These are phyloP conservation scores for Theodoxus fluviatilis DNA, from an alignment of 2,888 invertebrate genomes.

Conservation along the genomic window DNA sequence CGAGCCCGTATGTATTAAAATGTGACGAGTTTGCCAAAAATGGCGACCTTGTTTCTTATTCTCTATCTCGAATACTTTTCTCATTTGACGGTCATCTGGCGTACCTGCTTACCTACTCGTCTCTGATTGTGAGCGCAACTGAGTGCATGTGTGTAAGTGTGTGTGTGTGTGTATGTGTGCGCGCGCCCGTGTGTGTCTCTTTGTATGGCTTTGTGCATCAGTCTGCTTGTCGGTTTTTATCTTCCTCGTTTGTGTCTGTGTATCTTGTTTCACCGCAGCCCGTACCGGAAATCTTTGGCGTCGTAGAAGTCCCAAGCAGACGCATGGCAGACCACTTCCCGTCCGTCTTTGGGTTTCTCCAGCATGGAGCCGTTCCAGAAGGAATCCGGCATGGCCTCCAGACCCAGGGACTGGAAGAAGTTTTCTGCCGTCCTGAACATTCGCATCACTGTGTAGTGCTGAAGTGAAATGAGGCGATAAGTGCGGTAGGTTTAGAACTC, in stretches of 20 bases:
- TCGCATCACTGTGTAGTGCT: conserved; percentile 67
- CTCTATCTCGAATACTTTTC: no score
- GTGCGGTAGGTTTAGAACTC: not conserved
- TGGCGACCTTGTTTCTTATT: no score
- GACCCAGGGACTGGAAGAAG: conserved; percentile 64
- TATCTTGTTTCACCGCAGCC: not conserved
- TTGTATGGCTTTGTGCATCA: no score
- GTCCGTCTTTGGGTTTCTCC: conserved; percentile 75
- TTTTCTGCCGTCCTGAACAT: conserved; percentile 68
- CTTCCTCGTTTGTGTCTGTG: not conserved
- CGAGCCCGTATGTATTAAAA: no score
- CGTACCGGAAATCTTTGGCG: conserved; percentile 81
- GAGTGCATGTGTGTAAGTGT: no score
- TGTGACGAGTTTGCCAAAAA: no score
- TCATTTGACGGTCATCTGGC: no score
- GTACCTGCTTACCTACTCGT: no score
- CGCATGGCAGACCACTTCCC: conserved; percentile 75
- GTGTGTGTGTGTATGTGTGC: no score
- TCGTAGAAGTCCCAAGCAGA: conserved; percentile 89
- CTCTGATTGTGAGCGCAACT: no score
- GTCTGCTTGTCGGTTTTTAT: not conserved
- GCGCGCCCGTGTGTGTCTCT: no score
- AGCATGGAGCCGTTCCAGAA: conserved; percentile 87
- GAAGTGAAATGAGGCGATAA: no score
- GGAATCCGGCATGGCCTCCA: conserved; percentile 81